Percentiles rank a stretch among this genome's conserved stretches.
Evolutionary conservation across 2,888 invertebrate genomes (phyloP).

Genomic region (Dolichomitus sp.): DNA sequence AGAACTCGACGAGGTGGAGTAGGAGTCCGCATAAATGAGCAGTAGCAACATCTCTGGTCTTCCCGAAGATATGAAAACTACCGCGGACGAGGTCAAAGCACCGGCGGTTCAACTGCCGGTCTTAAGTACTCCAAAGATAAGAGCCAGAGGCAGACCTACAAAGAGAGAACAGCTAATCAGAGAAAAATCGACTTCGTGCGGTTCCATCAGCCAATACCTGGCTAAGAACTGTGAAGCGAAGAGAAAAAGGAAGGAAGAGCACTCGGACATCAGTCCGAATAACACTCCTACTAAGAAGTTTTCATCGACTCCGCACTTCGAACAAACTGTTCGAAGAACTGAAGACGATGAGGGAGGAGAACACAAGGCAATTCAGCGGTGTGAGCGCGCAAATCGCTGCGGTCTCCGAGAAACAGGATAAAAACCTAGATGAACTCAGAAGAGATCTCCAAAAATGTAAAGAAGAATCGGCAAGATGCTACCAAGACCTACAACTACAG

Average conservation of each 20-base stretch:
- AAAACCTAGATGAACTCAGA: no score
- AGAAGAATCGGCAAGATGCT: no score
- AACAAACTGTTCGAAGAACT: no score
- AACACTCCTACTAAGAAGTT: constrained; percentile 33
- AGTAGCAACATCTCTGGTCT: constrained; percentile 38
- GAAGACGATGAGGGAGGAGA: no score
- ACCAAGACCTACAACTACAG: no score
- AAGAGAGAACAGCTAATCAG: neutral
- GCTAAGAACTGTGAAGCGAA: constrained; percentile 4
- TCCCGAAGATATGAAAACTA: neutral
- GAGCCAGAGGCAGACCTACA: no score
- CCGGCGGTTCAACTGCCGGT: neutral
- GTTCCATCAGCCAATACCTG: constrained; percentile 28
- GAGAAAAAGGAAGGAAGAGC: constrained; percentile 14
- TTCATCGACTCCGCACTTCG: no score
- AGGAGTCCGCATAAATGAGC: constrained; percentile 18
- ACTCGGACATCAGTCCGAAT: constrained; percentile 31
- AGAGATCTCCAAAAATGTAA: no score
- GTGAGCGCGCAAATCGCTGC: no score
- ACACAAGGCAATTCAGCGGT: no score
- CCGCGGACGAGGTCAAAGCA: neutral
- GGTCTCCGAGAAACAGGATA: no score
- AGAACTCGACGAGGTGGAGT: neutral
- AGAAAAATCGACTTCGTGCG: constrained; percentile 38
- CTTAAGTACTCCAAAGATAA: neutral